These are phyloP conservation scores for Chrysina gloriosa DNA, from an alignment of 2,888 invertebrate species.

Conservation along the genomic window DNA sequence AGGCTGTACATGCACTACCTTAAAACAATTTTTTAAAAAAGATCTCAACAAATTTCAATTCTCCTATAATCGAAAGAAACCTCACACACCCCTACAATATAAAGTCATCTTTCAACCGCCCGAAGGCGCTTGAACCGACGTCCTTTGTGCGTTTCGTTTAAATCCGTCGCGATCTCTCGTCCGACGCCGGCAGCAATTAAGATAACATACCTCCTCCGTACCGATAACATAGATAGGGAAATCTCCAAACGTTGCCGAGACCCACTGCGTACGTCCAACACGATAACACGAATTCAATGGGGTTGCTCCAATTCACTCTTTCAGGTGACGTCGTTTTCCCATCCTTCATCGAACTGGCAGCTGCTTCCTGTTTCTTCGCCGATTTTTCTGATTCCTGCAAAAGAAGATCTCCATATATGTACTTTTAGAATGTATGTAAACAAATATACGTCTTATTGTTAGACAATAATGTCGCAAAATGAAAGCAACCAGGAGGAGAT, in stretches of 20 bases:
- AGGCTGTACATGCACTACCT: too few species aligned
- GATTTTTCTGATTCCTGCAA: constrained; percentile 7
- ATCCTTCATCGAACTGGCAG: background rate
- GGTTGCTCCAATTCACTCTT: constrained; percentile 72
- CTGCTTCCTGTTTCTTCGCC: background rate
- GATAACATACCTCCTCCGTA: constrained; percentile 79
- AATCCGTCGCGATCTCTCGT: background rate
- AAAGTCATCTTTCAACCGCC: too few species aligned
- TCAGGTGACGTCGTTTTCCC: constrained; percentile 54
- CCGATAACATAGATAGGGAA: constrained; percentile 82
- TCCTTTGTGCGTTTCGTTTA: background rate
- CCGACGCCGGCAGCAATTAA: background rate
- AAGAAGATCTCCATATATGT: too few species aligned
- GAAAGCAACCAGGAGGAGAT: too few species aligned
- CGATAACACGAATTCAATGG: constrained; percentile 79
- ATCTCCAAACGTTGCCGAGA: constrained; percentile 83
- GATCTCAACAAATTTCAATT: too few species aligned
- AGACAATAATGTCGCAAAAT: too few species aligned
- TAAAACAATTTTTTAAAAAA: too few species aligned
- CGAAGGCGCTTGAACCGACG: too few species aligned
- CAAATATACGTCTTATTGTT: too few species aligned
- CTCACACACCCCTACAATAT: too few species aligned
- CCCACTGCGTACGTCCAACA: constrained; percentile 84
- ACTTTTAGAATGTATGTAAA: too few species aligned
- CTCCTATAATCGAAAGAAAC: too few species aligned